A percentile compares a stretch with the other conserved stretches of the same genome.
phyloP scores from a whole-genome alignment of 2,113 vertebrate species.

The Psilopsiagon aymara region DNA sequence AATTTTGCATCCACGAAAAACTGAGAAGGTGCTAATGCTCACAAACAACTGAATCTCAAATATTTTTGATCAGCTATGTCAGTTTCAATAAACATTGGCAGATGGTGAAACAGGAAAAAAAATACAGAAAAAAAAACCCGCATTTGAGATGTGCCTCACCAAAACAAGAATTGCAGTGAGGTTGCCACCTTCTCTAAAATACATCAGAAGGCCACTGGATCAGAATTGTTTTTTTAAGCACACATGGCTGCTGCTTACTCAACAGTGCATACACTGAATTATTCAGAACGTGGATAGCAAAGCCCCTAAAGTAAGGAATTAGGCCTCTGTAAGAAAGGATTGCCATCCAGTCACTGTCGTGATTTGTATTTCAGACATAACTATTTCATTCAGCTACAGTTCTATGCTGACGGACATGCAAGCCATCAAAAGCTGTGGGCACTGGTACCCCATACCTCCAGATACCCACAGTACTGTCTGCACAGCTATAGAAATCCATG shows the following conservation, averaged over 20 bases:
- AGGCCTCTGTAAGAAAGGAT: not conserved
- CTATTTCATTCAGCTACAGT: not conserved
- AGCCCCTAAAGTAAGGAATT: not conserved
- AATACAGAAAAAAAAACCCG: not conserved
- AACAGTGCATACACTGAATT: not conserved
- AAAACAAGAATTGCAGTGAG: not conserved
- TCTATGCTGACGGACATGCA: not conserved
- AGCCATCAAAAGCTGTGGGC: not conserved
- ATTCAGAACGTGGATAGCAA: too few species aligned
- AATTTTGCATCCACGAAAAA: not conserved
- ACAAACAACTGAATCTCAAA: not conserved
- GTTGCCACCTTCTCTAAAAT: not conserved
- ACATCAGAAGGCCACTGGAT: not conserved
- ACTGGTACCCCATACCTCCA: not conserved
- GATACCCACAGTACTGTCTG: too few species aligned
- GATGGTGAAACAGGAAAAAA: not conserved
- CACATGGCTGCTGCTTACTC: not conserved
- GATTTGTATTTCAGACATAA: not conserved
- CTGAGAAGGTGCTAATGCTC: not conserved
- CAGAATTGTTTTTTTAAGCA: not conserved
- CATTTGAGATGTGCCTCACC: not conserved
- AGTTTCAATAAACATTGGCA: not conserved
- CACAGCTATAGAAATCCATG: not conserved
- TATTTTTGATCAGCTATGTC: not conserved
- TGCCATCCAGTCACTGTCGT: fast-evolving